Conservation (phyloP, 53 echinoderm and acorn worm species). For the Luidia sarsii region DNA sequence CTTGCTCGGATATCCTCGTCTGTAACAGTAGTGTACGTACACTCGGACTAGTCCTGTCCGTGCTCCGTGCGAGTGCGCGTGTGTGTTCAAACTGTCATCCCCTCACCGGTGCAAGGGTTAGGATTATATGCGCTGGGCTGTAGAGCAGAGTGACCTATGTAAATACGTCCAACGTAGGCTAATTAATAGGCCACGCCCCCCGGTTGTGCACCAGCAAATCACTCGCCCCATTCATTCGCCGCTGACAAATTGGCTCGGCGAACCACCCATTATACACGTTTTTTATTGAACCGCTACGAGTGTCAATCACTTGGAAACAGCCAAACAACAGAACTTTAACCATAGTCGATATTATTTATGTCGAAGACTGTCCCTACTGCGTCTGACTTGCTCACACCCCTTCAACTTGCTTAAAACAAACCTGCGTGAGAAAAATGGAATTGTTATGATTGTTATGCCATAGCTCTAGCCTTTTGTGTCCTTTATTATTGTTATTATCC, state of each 20-base stretch:
- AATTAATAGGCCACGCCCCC: slow-evolving; percentile 89
- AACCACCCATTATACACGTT: slow-evolving; percentile 78
- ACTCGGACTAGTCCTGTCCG: slow-evolving; percentile 27
- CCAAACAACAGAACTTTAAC: slow-evolving; percentile 34
- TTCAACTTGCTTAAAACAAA: slow-evolving; percentile 3
- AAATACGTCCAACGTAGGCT: slow-evolving; percentile 68
- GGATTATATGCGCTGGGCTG: slow-evolving; percentile 54
- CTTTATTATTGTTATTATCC: slow-evolving; percentile 25
- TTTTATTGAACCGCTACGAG: slow-evolving; percentile 50
- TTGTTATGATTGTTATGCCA: not conserved
- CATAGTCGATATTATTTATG: not conserved
- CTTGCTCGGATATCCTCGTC: slow-evolving; percentile 27
- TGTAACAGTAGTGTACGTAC: not conserved
- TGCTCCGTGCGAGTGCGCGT: slow-evolving; percentile 40
- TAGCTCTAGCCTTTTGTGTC: not conserved
- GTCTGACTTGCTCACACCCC: not conserved
- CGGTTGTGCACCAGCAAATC: slow-evolving; percentile 62
- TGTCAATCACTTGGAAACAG: slow-evolving; percentile 59
- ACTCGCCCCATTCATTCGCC: slow-evolving; percentile 34
- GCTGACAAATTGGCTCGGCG: slow-evolving; percentile 55
- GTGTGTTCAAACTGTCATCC: slow-evolving; percentile 53
- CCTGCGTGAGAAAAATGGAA: not conserved
- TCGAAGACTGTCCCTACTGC: not conserved
- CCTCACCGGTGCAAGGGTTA: slow-evolving; percentile 44
- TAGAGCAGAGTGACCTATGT: slow-evolving; percentile 67